A percentile compares a stretch with the other conserved stretches of the same genome.
Evolutionary conservation across 2,888 invertebrate genomes (phyloP).

Genomic region (Zonitis immaculata): DNA sequence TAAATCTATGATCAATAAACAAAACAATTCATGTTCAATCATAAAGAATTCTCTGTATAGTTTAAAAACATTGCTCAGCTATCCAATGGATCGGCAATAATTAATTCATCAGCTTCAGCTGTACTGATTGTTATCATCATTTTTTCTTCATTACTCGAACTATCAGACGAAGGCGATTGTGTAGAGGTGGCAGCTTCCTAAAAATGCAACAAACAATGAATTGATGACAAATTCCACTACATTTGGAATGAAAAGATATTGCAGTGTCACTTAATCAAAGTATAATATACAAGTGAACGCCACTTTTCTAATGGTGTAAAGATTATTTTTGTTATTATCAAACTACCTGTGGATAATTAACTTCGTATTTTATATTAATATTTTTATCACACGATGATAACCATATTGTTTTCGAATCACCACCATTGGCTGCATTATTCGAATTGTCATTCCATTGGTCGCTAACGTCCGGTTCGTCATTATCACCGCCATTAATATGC

Average conservation of each 20-base stretch:
- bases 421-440: conserved; percentile 13
- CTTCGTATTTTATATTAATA: conserved; percentile 46
- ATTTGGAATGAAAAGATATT: background rate
- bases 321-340: conserved; percentile 7
- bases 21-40: conserved; percentile 4
- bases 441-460: conserved; percentile 29
- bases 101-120: conserved; percentile 50
- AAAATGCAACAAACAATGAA: conserved; percentile 35
- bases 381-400: conserved; percentile 43
- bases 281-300: background rate
- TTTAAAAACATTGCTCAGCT: conserved; percentile 45
- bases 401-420: conserved; percentile 41
- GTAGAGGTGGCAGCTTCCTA: conserved; percentile 71
- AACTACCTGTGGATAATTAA: conserved; percentile 49
- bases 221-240: no score
- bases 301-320: conserved; percentile 16
- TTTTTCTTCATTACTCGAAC: conserved; percentile 67
- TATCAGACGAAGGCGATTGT: conserved; percentile 66
- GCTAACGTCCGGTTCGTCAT: conserved; percentile 28
- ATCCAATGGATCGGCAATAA: conserved; percentile 47
- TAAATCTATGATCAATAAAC: conserved; percentile 11
- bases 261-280: no score
- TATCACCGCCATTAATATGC: conserved; percentile 31
- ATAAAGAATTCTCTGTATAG: conserved; percentile 6
- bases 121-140: conserved; percentile 71